Base-by-base conservation (phyloP, 2,797 vertebrate species). In the Cuculus canorus region DNA sequence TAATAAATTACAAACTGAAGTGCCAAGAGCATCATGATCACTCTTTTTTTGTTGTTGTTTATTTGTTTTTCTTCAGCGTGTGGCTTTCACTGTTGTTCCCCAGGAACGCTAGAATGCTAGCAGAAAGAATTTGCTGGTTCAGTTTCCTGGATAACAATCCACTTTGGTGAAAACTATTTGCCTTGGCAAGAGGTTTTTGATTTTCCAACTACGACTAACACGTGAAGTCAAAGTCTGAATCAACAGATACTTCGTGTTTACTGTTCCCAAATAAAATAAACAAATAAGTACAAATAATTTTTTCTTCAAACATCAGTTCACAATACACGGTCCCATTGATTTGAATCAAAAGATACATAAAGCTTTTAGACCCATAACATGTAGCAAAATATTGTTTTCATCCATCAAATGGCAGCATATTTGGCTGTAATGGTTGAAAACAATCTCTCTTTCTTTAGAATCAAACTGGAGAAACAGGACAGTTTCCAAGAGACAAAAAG, bases 111-210 rank as follows among this genome's bases (percentile, higher is more conserved):
- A 92, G 68, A 96, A 86, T 41, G 24, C 52, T 92, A 92, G 79
- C 68, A 88, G 50, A 93, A 90, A 92, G 50, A 39, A 91, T 90
- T 73, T 87, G 65, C 73, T 94, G 52, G 63, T 94, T 77, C 87
- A 91, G 88, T 88, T 85, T 94, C 90, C 85, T 83, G 94, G 90
- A 90, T 66, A 78, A 83, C 53, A 78, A 73, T 61, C 76, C 66
- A 82, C 47, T 95, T 91, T 10, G 41, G 91, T 81, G 81, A 85
- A 76, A 93, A 92, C 73, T 89, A 56, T 95, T 96, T 94, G 86
- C 33, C 27, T 96, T 95, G 93, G 94, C 69, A 94, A 86, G 69
- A 76, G 18, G 7, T 78, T 93, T 90, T 78, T 7, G 2, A 1
- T 87, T 93, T 88, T 94, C 68, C 53, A 80, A 0, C 70, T 89